A percentile compares a stretch with the other conserved stretches of the same genome.
Evolutionary conservation across 2,888 invertebrate genomes (phyloP).

Genomic region (Ptychoptera albimana): DNA sequence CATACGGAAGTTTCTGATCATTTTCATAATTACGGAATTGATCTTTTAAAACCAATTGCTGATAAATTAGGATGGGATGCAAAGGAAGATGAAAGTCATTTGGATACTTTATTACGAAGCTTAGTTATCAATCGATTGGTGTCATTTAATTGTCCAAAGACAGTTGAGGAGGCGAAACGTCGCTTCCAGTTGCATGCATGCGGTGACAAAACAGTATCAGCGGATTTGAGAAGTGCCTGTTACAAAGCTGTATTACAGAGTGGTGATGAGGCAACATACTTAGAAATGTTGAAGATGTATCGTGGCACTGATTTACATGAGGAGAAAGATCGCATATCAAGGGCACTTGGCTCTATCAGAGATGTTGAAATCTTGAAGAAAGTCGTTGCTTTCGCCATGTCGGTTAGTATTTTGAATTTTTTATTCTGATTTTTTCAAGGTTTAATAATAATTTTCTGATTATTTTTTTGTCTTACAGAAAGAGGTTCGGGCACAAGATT

Average conservation of each 20-base stretch:
- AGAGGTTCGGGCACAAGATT: slow-evolving; percentile 83
- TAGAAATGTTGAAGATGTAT: slow-evolving; percentile 65
- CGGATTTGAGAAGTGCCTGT: slow-evolving; percentile 76
- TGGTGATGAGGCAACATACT: slow-evolving; percentile 53
- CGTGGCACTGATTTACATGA: slow-evolving; percentile 77
- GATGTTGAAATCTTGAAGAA: slow-evolving; percentile 52
- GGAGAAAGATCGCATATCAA: slow-evolving; percentile 80
- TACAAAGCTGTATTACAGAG: slow-evolving; percentile 67
- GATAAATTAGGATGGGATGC: slow-evolving; percentile 74
- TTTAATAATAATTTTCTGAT: not conserved
- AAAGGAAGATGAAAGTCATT: slow-evolving; percentile 65
- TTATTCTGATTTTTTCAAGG: not conserved
- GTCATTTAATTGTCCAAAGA: slow-evolving; percentile 60
- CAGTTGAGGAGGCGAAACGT: slow-evolving; percentile 58
- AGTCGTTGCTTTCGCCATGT: slow-evolving; percentile 67
- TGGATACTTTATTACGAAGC: slow-evolving; percentile 71
- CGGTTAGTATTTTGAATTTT: slow-evolving; percentile 37
- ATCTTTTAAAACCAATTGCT: slow-evolving; percentile 55
- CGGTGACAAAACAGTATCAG: slow-evolving; percentile 46
- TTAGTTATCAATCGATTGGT: slow-evolving; percentile 72
- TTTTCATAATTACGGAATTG: slow-evolving; percentile 58
- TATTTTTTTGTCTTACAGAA: slow-evolving; percentile 35
- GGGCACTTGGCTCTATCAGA: slow-evolving; percentile 65
- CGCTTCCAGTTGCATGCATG: slow-evolving; percentile 49
- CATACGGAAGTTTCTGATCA: slow-evolving; percentile 60